A percentile compares a stretch with the other conserved stretches of the same genome.
These are phyloP conservation scores for Petrocephalus zakoni DNA, from an alignment of 2,113 vertebrate species.

Conservation along the genomic window DNA sequence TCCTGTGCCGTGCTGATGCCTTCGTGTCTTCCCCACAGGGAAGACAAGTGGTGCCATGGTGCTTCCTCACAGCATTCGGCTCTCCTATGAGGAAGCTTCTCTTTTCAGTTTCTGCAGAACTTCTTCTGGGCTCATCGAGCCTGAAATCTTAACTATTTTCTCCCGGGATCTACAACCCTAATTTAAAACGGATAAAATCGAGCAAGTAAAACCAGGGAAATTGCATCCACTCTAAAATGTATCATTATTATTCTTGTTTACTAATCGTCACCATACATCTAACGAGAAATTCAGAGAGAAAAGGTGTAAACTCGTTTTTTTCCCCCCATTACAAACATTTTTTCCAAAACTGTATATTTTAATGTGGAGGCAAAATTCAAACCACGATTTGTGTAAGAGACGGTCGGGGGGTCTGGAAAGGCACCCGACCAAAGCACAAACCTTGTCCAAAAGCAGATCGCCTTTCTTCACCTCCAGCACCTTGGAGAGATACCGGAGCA, in stretches of 20 bases:
- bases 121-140: conserved; percentile 66
- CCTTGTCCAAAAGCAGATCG: conserved; percentile 79
- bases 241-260: not conserved
- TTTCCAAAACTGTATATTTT: not conserved
- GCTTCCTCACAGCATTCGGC: not conserved
- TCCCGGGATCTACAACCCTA: conserved; percentile 87
- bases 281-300: not conserved
- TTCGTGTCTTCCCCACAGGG: not conserved
- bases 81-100: conserved; percentile 53
- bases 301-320: no score
- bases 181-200: conserved; percentile 3
- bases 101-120: conserved; percentile 72
- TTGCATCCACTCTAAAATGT: not conserved
- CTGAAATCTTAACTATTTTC: conserved; percentile 77
- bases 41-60: not conserved
- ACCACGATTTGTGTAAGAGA: not conserved
- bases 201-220: not conserved
- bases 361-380: not conserved
- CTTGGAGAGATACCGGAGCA: conserved; percentile 77
- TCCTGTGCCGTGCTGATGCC: not conserved
- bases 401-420: not conserved
- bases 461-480: conserved; percentile 79
- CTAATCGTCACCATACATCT: not conserved
- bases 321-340: not conserved
- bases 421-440: conserved; percentile 31